These are phyloP conservation scores for Tylochromis polylepis DNA, from an alignment of 2,113 vertebrate genomes.

Conservation along the genomic window DNA sequence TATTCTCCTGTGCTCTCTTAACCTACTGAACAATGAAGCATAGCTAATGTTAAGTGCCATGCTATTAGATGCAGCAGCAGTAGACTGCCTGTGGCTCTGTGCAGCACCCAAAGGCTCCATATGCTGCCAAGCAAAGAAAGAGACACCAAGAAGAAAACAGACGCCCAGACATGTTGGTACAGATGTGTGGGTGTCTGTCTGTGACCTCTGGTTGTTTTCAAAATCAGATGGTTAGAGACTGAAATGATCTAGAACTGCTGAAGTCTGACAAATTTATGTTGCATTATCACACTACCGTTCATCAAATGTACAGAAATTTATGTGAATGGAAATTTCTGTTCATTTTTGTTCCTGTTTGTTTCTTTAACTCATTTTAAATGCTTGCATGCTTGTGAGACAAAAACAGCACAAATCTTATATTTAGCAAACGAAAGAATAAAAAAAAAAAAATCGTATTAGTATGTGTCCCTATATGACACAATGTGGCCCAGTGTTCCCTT, in stretches of 20 bases:
- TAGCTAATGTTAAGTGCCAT: slow-evolving; percentile 24
- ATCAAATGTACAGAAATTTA: background rate
- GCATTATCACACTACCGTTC: background rate
- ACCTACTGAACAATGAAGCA: slow-evolving; percentile 21
- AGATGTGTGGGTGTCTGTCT: background rate
- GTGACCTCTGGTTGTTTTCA: background rate
- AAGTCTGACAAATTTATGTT: background rate
- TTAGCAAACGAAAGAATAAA: background rate
- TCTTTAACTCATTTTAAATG: background rate
- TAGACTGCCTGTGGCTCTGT: background rate
- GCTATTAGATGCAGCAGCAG: background rate
- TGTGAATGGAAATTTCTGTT: background rate
- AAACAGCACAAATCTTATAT: background rate
- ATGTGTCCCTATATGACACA: background rate
- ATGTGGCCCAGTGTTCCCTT: background rate
- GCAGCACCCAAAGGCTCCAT: slow-evolving; percentile 16
- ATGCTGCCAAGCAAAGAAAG: background rate
- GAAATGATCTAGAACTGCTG: background rate
- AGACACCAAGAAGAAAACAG: background rate
- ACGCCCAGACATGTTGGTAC: background rate
- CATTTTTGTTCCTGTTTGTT: background rate
- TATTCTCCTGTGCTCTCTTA: background rate
- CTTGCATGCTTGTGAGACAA: background rate
- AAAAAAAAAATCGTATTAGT: accelerated
- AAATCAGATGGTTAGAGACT: background rate